Percentiles rank a stretch among this genome's conserved stretches.
Conservation (phyloP, 2,113 vertebrate genomes). For the Hippopotamus amphibius region DNA sequence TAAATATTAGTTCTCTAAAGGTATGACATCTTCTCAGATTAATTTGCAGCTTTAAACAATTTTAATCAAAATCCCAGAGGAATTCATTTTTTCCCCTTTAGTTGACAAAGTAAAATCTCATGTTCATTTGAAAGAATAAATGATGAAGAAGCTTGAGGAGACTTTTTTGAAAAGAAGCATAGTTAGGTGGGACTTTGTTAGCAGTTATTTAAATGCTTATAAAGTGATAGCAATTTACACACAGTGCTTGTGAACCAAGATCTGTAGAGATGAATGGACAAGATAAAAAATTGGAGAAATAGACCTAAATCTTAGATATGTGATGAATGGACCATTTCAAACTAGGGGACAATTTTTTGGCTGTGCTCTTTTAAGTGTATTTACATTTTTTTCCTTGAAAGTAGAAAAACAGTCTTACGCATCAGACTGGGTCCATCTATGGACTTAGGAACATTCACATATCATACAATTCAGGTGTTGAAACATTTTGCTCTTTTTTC, state of each 20-base stretch:
- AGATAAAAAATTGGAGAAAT: not conserved
- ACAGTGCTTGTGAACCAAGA: not conserved
- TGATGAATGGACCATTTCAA: not conserved
- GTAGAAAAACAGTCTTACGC: not conserved
- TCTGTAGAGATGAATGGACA: not conserved
- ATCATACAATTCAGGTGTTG: not conserved
- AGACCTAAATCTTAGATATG: not conserved
- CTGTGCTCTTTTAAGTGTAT: not conserved
- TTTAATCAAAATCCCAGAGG: conserved; percentile 36
- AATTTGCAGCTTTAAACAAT: conserved; percentile 57
- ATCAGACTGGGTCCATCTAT: not conserved
- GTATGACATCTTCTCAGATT: conserved; percentile 1
- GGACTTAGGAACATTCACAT: not conserved
- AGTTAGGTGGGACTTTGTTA: conserved; percentile 7
- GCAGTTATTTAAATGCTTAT: not conserved
- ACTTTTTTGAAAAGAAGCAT: not conserved
- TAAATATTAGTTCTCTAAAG: conserved; percentile 44
- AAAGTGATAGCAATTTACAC: not conserved
- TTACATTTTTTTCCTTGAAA: not conserved
- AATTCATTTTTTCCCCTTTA: not conserved
- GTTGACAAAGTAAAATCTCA: conserved; percentile 4
- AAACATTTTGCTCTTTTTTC: not conserved
- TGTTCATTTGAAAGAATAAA: conserved; percentile 57
- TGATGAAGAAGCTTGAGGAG: conserved; percentile 39
- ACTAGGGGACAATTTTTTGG: not conserved